Percentiles rank a stretch among this genome's conserved stretches.
Evolutionary conservation across 2,113 vertebrate species (phyloP).

Genomic region (Etheostoma cragini): DNA sequence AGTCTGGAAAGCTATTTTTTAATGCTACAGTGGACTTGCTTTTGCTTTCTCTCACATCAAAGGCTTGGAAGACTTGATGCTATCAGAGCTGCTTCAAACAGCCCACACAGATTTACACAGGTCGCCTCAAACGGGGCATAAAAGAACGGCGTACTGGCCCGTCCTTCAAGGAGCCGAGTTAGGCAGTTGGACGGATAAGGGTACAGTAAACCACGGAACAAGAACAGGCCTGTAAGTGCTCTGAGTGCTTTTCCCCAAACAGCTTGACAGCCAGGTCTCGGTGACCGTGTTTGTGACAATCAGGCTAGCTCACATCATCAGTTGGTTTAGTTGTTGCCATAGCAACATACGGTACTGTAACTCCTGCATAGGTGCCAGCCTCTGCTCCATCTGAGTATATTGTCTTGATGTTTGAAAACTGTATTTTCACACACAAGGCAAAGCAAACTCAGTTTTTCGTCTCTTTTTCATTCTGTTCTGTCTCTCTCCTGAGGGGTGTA

Average conservation of each 20-base stretch:
- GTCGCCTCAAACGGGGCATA: conserved; percentile 45
- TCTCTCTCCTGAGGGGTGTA: conserved; percentile 70
- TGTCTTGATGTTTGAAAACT: conserved; percentile 69
- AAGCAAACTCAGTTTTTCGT: conserved; percentile 54
- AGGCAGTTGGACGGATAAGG: conserved; percentile 57
- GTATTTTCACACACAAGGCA: conserved; percentile 50
- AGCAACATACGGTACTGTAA: conserved; percentile 69
- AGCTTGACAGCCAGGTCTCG: conserved; percentile 79
- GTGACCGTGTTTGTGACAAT: conserved; percentile 81
- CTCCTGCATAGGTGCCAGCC: conserved; percentile 49
- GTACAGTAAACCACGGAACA: conserved; percentile 57
- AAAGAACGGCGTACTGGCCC: conserved; percentile 23
- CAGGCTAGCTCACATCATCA: conserved; percentile 70
- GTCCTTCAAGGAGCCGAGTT: conserved; percentile 49
- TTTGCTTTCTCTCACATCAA: conserved; percentile 61
- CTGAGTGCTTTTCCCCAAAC: conserved; percentile 68
- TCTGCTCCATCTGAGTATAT: conserved; percentile 61
- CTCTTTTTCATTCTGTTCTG: conserved; percentile 12
- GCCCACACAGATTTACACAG: conserved; percentile 59
- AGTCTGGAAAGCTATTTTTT: conserved; percentile 58
- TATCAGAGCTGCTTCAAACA: conserved; percentile 51
- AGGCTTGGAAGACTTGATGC: conserved; percentile 50
- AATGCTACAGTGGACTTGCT: conserved; percentile 36
- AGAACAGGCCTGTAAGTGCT: conserved; percentile 65
- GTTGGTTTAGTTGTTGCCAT: conserved; percentile 76